Percentiles rank a stretch among this genome's conserved stretches.
Evolutionary conservation across 2,113 vertebrate genomes (phyloP).

Genomic region (Ailurus styani): DNA sequence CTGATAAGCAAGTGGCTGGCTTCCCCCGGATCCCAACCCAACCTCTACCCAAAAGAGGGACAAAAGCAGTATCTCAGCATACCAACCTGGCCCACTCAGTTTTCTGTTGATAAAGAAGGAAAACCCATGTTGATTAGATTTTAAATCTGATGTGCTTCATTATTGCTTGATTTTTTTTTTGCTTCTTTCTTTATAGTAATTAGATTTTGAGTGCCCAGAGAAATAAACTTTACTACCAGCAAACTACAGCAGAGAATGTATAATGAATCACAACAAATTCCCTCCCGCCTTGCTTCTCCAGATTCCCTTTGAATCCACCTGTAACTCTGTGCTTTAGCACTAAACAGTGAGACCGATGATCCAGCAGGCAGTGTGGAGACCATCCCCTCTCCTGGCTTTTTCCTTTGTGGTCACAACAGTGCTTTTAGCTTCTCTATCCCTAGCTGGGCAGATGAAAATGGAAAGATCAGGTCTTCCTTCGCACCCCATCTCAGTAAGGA

Average conservation of each 20-base stretch:
- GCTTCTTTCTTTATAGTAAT: not conserved
- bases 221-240: not conserved
- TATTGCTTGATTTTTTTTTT: not conserved
- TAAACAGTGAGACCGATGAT: fast-evolving
- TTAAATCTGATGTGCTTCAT: not conserved
- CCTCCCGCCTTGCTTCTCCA: not conserved
- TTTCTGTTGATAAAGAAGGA: not conserved
- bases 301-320: fast-evolving
- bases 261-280: not conserved
- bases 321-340: fast-evolving
- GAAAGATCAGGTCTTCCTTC: fast-evolving
- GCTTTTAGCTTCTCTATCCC: not conserved
- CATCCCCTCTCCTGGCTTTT: not conserved
- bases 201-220: not conserved
- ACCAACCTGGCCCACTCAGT: not conserved
- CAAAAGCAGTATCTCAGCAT: not conserved
- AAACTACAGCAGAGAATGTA: not conserved
- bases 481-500: fast-evolving
- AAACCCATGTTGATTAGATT: not conserved
- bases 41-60: not conserved
- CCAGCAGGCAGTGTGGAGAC: fast-evolving
- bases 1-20: not conserved
- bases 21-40: not conserved
- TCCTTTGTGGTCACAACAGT: not conserved
- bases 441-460: not conserved